Evolutionary conservation across 2,113 vertebrate species (phyloP), one percentile per base, ranked within the genome.

Genomic region (Typhlomys cinereus): DNA sequence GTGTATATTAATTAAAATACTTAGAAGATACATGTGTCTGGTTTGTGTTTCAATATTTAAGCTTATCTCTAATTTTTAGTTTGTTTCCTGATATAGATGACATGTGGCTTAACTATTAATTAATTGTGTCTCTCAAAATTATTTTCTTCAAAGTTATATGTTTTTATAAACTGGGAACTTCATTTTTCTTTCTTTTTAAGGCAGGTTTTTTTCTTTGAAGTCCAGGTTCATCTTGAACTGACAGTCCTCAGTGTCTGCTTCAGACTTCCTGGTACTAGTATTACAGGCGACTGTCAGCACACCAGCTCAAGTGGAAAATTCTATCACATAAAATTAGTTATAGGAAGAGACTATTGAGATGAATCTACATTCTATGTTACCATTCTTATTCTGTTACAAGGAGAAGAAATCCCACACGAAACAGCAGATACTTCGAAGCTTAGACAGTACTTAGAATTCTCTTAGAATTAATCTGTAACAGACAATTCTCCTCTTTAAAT

Each of bases 1-100:
- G 1, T 1, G 13, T 23, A 14, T 44, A 52, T 78, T 34, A 17
- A 14, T 23, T 48, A 11, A 2, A 44, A 13, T 12, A 36, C 39
- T 70, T 89, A 41, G 31, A 75, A 74, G 57, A 25, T 13, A 34
- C 5, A 10, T 15, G 5, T 13, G 21, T 11, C 34, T n/a, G 1
- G 5, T 18, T 34, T 36, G 7, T 20, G 36, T 48, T 57, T 36
- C 48, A 57, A 13, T 25, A 4, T 15, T 46, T 70, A 25, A 11
- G 64, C 29, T 11, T 34, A 48, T 46, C 69, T 61, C 48, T 66
- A 57, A 18, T 64, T 54, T 46, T 71, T 36, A 64, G 61, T 89
- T 97, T 93, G 86, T 91, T 95, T 95, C 92, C 39, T 86, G 78
- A 75, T 92, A 46, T 78, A 80, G 59, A 76, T 95, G 39, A 84